These are phyloP conservation scores for Brachionus plicatilis DNA, from an alignment of 1,140 invertebrate species.

Conservation along the genomic window DNA sequence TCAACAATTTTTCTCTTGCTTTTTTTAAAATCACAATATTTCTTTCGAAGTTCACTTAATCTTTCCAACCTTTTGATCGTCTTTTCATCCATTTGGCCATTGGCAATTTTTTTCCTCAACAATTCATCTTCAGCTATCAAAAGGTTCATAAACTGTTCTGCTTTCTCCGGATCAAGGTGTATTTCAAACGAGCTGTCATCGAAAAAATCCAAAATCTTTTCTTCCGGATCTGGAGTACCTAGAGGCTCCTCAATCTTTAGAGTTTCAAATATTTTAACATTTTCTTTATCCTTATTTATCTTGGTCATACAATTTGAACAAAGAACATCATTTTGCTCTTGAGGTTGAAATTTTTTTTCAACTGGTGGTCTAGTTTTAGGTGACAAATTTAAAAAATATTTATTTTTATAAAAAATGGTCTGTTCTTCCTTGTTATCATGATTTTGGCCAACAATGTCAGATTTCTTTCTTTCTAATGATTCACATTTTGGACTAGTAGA, in stretches of 20 bases:
- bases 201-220: background rate
- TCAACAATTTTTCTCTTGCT: background rate
- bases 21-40: conserved; percentile 3
- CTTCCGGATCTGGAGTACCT: background rate
- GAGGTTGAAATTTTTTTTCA: background rate
- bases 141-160: conserved; percentile 34
- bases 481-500: background rate
- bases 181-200: background rate
- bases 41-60: background rate
- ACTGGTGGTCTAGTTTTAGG: background rate
- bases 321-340: background rate
- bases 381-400: background rate
- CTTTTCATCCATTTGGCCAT: background rate
- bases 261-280: background rate
- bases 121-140: background rate
- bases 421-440: no score
- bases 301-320: background rate
- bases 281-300: background rate
- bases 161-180: background rate
- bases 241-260: background rate
- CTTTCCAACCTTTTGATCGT: background rate
- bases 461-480: background rate
- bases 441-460: no score
- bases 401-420: background rate
- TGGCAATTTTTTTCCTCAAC: conserved; percentile 9